Percentiles rank a stretch among this genome's conserved stretches.
Conservation (phyloP, 2,888 invertebrate species). For the Parapristionchus giblindavisi region DNA sequence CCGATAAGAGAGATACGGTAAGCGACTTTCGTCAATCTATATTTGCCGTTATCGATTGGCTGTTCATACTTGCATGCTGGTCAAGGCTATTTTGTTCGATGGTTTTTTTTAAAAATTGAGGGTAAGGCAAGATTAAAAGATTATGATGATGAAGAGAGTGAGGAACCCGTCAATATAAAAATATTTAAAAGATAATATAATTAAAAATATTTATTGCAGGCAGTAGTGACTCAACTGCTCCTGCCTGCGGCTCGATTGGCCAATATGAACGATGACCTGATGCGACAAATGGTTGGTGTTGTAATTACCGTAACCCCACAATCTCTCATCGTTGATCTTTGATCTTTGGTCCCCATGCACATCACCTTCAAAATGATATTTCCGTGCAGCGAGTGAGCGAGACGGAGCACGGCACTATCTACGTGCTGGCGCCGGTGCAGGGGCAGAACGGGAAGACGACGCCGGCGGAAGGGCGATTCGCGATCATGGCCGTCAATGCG, state of each 20-base stretch:
- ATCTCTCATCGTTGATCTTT: too few species aligned
- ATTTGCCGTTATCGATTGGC: too few species aligned
- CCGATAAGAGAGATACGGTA: slow-evolving; percentile 14
- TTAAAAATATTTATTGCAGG: background rate
- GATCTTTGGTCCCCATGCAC: too few species aligned
- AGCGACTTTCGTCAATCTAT: background rate
- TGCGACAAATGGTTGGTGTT: slow-evolving; percentile 47
- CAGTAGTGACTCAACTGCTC: slow-evolving; percentile 25
- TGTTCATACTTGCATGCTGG: too few species aligned
- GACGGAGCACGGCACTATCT: slow-evolving; percentile 83
- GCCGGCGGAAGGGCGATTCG: slow-evolving; percentile 20
- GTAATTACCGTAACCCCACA: slow-evolving; percentile 79
- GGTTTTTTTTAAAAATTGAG: too few species aligned
- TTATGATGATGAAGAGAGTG: too few species aligned
- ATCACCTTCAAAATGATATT: too few species aligned
- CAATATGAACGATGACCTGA: slow-evolving; percentile 43
- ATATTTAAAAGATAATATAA: background rate
- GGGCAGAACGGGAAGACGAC: background rate
- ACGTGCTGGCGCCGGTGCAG: slow-evolving; percentile 75
- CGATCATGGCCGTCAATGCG: slow-evolving; percentile 35
- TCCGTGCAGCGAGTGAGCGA: slow-evolving; percentile 87
- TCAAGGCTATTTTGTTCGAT: too few species aligned
- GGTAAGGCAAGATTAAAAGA: too few species aligned
- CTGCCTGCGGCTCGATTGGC: slow-evolving; percentile 29
- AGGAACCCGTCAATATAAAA: too few species aligned